Base-by-base conservation (phyloP, 2,797 vertebrate genomes). In the Pantherophis vulpinus region DNA sequence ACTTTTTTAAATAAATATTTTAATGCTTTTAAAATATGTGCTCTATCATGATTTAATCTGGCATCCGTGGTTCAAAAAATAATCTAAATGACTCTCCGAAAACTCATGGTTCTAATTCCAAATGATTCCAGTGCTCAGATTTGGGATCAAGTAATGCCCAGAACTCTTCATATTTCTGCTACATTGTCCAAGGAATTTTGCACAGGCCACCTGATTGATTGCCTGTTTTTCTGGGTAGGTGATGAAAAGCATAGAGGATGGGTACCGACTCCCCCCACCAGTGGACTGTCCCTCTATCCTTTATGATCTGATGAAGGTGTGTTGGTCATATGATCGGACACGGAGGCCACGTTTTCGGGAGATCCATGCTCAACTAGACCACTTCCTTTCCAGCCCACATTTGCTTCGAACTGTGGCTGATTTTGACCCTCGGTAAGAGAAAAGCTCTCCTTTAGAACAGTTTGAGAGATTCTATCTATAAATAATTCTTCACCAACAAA, bases 261-360 rank as follows among this genome's bases (percentile, higher is more conserved):
- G 99, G 90, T 99, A 99, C 95, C 98, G 98, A 3, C 98, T 99
- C 4, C 99, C 99, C 0, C 98, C 99, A 0, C 99, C 99, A 0
- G 98, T 98, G 61, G 98, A 98, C 96, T 99, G 99, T 96, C 99
- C 99, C 0, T 98, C 98, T 2, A 98, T 98, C n/a, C 98, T 99
- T 86, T 99, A 99, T 0, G 98, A 99, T 8, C 97, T 99, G 87
- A 99, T 99, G 99, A 98, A 99, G 93, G 98, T 98, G 97, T 99
- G 99, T 96, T 99, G 99, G 99, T 98, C 98, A 86, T 98, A 98
- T 0, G 98, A 99, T 18, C 97, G 98, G 11, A 96, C 96, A 9
- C 98, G 98, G 86, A 98, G 99, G 79, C 99, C 98, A 3, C 98
- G 97, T 93, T 99, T 99, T 91, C 98, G 99, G 94, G 98, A 98